Percentiles rank a stretch among this genome's conserved stretches.
phyloP scores from a whole-genome alignment of 2,888 invertebrate species.

The Diabrotica balteata region DNA sequence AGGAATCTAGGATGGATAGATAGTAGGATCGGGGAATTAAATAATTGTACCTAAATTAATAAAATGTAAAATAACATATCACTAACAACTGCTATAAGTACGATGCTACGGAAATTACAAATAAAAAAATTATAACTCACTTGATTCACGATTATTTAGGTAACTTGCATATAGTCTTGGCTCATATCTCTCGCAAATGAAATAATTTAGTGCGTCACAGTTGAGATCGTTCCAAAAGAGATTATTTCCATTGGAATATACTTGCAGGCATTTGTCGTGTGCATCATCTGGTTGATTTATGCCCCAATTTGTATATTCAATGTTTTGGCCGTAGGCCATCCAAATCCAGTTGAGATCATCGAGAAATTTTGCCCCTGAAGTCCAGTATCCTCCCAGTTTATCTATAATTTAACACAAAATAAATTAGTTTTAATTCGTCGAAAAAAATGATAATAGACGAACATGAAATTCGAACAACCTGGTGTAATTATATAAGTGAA shows the following conservation, averaged over 20 bases:
- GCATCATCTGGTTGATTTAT: conserved; percentile 5
- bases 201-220: background rate
- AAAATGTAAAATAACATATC: too few species aligned
- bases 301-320: conserved; percentile 22
- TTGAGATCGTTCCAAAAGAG: conserved; percentile 12
- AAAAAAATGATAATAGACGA: too few species aligned
- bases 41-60: too few species aligned
- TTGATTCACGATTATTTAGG: too few species aligned
- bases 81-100: too few species aligned
- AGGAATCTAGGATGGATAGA: too few species aligned
- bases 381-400: conserved; percentile 11
- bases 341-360: conserved; percentile 22
- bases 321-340: conserved; percentile 17
- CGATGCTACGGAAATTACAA: too few species aligned
- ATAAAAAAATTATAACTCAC: too few species aligned
- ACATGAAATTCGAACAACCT: too few species aligned
- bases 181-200: conserved; percentile 21
- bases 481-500: too few species aligned
- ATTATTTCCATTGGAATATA: background rate
- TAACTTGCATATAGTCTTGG: background rate
- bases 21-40: too few species aligned
- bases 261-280: conserved; percentile 4
- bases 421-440: background rate
- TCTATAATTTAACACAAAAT: conserved; percentile 3
- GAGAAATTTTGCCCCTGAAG: conserved; percentile 19